Base-by-base conservation (phyloP, 2,113 vertebrate species). In the Psittacus erithacus region DNA sequence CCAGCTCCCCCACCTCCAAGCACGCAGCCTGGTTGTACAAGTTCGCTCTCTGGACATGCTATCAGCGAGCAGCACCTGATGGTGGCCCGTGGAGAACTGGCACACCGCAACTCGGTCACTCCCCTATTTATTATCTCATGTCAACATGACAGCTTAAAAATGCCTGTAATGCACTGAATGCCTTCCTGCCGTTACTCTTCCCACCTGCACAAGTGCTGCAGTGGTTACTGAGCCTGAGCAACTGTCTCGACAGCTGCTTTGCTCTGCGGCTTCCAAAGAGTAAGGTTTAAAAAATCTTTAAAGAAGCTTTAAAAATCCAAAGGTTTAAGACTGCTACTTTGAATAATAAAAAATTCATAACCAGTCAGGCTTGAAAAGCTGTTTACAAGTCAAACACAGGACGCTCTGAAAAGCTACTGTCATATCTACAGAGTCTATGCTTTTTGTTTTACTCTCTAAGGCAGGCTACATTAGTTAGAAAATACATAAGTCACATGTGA, bases 21-120 rank as follows among this genome's bases (percentile, higher is more conserved):
- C 5, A 4, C 0, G 0, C 68, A 64, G 77, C 25, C 41, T 41
- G 43, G 29, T 11, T 57, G 55, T 17, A 44, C 15, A 2, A 41
- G n/a, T 29, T 16, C 33, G 3, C 70, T 70, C 82, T 35, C 46
- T 1, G 1, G 33, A 83, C 52, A 7, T 3, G 0, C 52, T 13
- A 3, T 18, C 60, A 71, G 47, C 1, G 7, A 29, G 9, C 62
- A 52, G 62, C 63, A 16, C 29, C 43, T 1, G 17, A 12, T 6
- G 47, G 55, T 17, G 71, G 85, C 39, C 49, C 9, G 0, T 5
- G 63, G 29, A 70, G 84, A 91, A 64, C 18, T 9, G 10, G 8
- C 4, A 19, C 0, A 3, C 20, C 0, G 0, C 88, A 60, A 39
- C 0, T 0, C 9, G 0, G 31, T 47, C 71, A 3, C 79, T 63